These are phyloP conservation scores for Sus cebifrons DNA, from an alignment of 2,797 vertebrate species.

Conservation along the genomic window DNA sequence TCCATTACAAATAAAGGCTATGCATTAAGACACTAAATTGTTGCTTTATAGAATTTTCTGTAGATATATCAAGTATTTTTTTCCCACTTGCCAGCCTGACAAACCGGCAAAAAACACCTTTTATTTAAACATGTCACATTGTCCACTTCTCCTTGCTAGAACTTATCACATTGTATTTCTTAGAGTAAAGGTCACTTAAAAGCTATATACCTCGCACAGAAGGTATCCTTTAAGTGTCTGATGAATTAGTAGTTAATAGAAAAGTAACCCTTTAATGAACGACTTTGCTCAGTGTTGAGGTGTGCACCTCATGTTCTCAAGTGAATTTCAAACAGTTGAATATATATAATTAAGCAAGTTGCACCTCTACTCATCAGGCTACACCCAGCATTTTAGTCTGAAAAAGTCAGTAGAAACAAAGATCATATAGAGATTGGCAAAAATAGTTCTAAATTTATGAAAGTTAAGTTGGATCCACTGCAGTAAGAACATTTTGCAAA, in stretches of 20 bases:
- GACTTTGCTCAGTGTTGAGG: neutral
- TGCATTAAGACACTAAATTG: neutral
- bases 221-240: neutral
- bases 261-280: conserved; percentile 39
- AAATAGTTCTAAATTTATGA: conserved; percentile 16
- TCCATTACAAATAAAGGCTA: neutral
- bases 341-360: neutral
- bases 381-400: neutral
- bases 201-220: neutral
- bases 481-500: conserved; percentile 18
- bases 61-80: neutral
- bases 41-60: neutral
- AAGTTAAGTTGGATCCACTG: conserved; percentile 11
- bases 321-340: conserved; percentile 30
- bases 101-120: neutral
- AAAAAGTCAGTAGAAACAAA: neutral
- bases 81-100: neutral
- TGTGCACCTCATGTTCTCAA: neutral
- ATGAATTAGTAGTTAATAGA: neutral
- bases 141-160: neutral
- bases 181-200: neutral
- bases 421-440: neutral
- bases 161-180: neutral
- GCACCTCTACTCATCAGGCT: neutral
- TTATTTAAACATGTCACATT: conserved; percentile 7